A percentile compares a stretch with the other conserved stretches of the same genome.
These are phyloP conservation scores for Lytechinus pictus DNA, from an alignment of 35 echinoderm and acorn worm species.

Conservation along the genomic window DNA sequence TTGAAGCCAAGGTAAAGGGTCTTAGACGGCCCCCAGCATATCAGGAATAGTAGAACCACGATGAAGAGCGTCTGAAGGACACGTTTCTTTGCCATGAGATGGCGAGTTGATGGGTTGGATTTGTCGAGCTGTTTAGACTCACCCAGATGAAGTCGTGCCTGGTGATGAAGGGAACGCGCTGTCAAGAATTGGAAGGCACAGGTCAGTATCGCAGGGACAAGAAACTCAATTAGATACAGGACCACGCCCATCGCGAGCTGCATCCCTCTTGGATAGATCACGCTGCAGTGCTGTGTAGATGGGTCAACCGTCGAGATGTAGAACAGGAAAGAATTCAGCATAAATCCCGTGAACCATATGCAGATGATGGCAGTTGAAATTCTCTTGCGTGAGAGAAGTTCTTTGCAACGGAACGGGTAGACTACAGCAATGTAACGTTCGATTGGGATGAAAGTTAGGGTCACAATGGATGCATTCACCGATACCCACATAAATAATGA, in stretches of 20 bases:
- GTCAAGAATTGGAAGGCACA: constrained; percentile 3
- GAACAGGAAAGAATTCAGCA: neutral
- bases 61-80: constrained; percentile 52
- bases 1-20: constrained; percentile 6
- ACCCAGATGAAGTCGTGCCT: neutral
- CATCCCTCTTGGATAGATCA: neutral
- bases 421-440: constrained; percentile 77
- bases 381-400: neutral
- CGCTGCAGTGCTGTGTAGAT: neutral
- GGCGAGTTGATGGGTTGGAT: constrained; percentile 6
- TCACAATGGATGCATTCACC: constrained; percentile 62
- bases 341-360: constrained; percentile 37
- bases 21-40: constrained; percentile 55
- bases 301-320: neutral
- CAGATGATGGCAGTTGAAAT: neutral
- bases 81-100: neutral
- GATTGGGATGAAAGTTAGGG: constrained; percentile 58
- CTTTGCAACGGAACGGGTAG: constrained; percentile 53
- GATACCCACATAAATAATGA: constrained; percentile 42
- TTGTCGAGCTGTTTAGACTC: neutral
- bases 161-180: neutral
- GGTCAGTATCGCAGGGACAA: constrained; percentile 35
- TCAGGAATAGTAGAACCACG: constrained; percentile 51
- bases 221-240: constrained; percentile 40
- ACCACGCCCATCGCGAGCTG: neutral